Base-by-base conservation (phyloP, 2,797 vertebrate species). In the Sebastes itinus region DNA sequence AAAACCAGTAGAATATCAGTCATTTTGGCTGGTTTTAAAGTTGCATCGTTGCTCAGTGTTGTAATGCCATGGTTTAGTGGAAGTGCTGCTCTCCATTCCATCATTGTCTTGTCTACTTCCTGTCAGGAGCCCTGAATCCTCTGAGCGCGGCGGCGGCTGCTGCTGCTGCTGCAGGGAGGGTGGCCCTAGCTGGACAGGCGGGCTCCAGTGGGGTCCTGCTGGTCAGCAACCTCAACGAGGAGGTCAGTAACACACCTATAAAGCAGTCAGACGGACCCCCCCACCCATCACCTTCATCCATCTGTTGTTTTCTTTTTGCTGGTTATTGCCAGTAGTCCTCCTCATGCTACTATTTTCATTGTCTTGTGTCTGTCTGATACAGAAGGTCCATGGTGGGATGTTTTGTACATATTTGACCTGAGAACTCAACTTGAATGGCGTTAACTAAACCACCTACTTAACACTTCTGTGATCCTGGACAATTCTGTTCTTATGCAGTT, bases 211-310 rank as follows among this genome's bases (percentile, higher is more conserved):
- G 97, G 56, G 98, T 99, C 82, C 97, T 99, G 64, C 95, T 99
- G 90, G 98, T 98, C 95, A 99, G 98, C 97, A 99, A 99, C 95
- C 97, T 99, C 77, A 99, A 99, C 27, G 97, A 99, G 95, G 98
- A 99, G 98, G 98, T 99, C 92, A 97, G 97, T 95, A 83, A 77
- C 72, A 58, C 64, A 30, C 22, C 20, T 20, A 30, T 78, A 27
- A 56, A 67, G 10, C 72, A 61, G 66, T 77, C 68, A 80, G 49
- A 75, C 30, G 72, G 63, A 82, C 6, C 38, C 65, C 38, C 35
- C 52, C 52, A 59, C 73, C 71, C 54, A 55, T 71, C 67, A 74
- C 72, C 52, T 63, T 38, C 65, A 75, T 56, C 46, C 30, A 32
- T 81, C 38, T 75, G 20, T 35, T 67, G 14, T 33, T 49, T 72